A percentile compares a stretch with the other conserved stretches of the same genome.
phyloP scores from a whole-genome alignment of 1,140 invertebrate species.

The Procambarus virginalis region DNA sequence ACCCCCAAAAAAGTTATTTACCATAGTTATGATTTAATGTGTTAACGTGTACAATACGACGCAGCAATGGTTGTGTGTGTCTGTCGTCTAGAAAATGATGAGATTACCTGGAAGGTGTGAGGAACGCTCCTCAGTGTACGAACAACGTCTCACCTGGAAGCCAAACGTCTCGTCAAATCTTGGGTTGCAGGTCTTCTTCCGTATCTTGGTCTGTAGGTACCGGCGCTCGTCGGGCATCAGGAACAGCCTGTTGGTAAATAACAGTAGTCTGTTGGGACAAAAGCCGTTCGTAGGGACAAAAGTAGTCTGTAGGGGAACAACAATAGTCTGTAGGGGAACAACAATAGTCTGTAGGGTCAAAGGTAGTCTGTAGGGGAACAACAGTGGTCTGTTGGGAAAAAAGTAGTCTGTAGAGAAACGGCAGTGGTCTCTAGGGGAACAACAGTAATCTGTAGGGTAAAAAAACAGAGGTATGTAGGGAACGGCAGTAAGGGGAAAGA shows the following conservation, averaged over 20 bases:
- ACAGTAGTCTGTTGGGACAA: no score
- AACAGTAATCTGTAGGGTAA: not conserved
- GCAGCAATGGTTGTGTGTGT: no score
- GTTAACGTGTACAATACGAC: no score
- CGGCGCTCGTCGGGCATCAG: conserved; percentile 85
- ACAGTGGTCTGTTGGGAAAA: no score
- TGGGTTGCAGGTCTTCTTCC: conserved; percentile 87
- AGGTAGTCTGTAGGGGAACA: conserved; percentile 78
- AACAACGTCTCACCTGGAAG: conserved; percentile 80
- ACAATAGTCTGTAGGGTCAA: conserved; percentile 73
- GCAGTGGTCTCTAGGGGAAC: conserved; percentile 79
- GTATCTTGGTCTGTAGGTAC: conserved; percentile 84
- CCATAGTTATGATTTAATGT: no score
- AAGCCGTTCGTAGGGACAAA: no score
- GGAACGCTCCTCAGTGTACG: no score
- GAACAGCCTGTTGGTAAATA: conserved; percentile 78
- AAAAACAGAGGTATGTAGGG: not conserved
- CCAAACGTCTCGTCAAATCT: conserved; percentile 87
- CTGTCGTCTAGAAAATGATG: no score
- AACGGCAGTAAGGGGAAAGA: not conserved
- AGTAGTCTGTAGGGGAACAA: no score
- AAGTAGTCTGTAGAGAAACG: conserved; percentile 79
- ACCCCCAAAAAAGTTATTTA: no score
- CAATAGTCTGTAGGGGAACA: no score
- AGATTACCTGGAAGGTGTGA: no score